phyloP scores from a whole-genome alignment of 1,140 invertebrate genomes.

The Bombus difficillimus region DNA sequence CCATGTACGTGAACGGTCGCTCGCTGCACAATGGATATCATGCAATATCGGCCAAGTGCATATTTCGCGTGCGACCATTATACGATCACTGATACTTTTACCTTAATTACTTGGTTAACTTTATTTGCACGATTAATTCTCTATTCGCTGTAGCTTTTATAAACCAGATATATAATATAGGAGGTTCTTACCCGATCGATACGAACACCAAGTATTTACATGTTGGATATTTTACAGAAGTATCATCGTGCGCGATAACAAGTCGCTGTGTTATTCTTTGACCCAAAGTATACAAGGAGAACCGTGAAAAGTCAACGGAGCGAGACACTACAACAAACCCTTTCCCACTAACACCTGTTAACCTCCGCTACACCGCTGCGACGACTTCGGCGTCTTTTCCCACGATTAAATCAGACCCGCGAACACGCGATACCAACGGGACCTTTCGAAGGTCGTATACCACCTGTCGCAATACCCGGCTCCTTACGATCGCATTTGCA shows the following conservation, averaged over 20 bases:
- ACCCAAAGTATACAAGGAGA: constrained; percentile 4
- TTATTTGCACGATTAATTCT: background rate
- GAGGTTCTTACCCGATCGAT: too few relatives aligned
- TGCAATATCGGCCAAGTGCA: constrained; percentile 52
- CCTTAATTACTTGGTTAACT: background rate
- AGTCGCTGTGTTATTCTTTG: constrained; percentile 3
- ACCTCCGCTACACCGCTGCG: constrained; percentile 22
- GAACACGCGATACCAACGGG: constrained; percentile 63
- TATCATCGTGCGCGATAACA: background rate
- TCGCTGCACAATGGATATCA: constrained; percentile 54
- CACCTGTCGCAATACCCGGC: constrained; percentile 66
- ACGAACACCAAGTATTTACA: background rate
- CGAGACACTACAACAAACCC: constrained; percentile 51
- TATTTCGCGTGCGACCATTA: background rate
- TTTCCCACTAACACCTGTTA: constrained; percentile 65
- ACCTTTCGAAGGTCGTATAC: constrained; percentile 75
- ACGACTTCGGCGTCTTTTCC: constrained; percentile 61
- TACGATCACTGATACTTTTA: background rate
- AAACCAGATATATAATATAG: background rate
- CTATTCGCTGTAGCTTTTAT: background rate
- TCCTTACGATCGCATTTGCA: constrained; percentile 40
- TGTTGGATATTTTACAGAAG: background rate
- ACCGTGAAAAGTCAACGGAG: constrained; percentile 58
- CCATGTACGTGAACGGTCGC: background rate
- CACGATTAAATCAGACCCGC: constrained; percentile 72